A percentile compares a stretch with the other conserved stretches of the same genome.
Evolutionary conservation across 2,113 vertebrate genomes (phyloP).

Genomic region (Leptobrachium leishanense): DNA sequence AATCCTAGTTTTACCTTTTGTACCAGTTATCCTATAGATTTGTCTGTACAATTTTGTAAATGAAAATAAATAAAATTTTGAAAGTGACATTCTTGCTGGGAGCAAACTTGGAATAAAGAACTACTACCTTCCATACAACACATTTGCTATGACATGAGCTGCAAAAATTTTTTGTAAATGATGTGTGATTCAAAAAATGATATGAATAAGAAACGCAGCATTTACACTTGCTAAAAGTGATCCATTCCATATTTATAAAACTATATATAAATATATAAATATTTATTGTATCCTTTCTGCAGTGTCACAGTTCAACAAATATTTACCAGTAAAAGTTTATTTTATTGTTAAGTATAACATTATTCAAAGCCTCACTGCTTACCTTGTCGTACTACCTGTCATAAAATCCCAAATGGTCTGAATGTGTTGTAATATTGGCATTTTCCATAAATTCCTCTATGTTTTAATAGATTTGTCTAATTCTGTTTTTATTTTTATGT

Average conservation of each 20-base stretch:
- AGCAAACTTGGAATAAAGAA: background rate
- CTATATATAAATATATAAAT: constrained; percentile 1
- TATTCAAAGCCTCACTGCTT: constrained; percentile 29
- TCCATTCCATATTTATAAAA: background rate
- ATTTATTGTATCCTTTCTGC: background rate
- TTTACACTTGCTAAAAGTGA: background rate
- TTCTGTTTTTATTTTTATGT: constrained; percentile 2
- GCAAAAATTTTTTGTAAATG: no score
- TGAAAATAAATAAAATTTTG: background rate
- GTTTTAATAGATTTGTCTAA: constrained; percentile 38
- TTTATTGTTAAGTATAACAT: constrained; percentile 37
- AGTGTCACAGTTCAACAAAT: constrained; percentile 5
- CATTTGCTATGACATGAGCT: background rate
- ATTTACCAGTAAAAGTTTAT: constrained; percentile 3
- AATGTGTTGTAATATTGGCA: constrained; percentile 46
- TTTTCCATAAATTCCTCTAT: constrained; percentile 45
- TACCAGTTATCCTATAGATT: background rate
- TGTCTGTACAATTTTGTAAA: background rate
- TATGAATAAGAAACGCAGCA: no score
- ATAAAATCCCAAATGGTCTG: constrained; percentile 33
- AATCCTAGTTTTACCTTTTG: constrained; percentile 23
- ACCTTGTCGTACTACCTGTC: constrained; percentile 43
- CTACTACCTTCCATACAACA: background rate
- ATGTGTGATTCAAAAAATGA: no score
- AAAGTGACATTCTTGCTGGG: background rate